Percentiles rank a stretch among this genome's conserved stretches.
These are phyloP conservation scores for Thereva nobilitata DNA, from an alignment of 2,888 invertebrate species.

Conservation along the genomic window DNA sequence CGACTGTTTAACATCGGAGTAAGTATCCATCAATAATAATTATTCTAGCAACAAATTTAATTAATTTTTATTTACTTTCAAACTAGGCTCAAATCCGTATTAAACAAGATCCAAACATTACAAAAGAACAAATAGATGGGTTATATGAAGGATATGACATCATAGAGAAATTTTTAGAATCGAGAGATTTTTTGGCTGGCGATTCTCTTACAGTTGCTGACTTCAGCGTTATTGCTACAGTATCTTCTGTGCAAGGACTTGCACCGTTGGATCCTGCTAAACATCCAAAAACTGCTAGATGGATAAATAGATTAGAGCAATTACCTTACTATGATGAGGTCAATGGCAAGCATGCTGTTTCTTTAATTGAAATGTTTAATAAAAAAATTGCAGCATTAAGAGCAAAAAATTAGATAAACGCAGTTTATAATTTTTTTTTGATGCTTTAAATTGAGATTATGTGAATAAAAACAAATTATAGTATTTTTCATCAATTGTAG, in stretches of 20 bases:
- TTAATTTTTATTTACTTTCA: background rate
- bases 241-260: constrained; percentile 40
- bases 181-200: constrained; percentile 45
- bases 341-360: constrained; percentile 48
- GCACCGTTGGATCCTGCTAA: too few relatives aligned
- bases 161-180: constrained; percentile 44
- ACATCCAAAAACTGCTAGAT: constrained; percentile 30
- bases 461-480: too few relatives aligned
- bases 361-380: constrained; percentile 22
- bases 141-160: constrained; percentile 42
- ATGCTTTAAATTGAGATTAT: too few relatives aligned
- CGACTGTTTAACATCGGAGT: constrained; percentile 53
- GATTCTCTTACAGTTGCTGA: constrained; percentile 49
- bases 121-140: constrained; percentile 43
- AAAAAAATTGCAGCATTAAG: too few relatives aligned
- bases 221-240: constrained; percentile 44
- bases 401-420: too few relatives aligned
- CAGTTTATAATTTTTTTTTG: too few relatives aligned
- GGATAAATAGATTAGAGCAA: constrained; percentile 48
- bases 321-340: constrained; percentile 48
- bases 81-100: background rate
- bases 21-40: constrained; percentile 45
- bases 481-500: too few relatives aligned
- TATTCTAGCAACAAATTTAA: background rate
- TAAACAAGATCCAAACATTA: constrained; percentile 34